Evolutionary conservation across 2,888 invertebrate genomes (phyloP), one percentile per base, ranked within the genome.

Genomic region (Melieria picta): DNA sequence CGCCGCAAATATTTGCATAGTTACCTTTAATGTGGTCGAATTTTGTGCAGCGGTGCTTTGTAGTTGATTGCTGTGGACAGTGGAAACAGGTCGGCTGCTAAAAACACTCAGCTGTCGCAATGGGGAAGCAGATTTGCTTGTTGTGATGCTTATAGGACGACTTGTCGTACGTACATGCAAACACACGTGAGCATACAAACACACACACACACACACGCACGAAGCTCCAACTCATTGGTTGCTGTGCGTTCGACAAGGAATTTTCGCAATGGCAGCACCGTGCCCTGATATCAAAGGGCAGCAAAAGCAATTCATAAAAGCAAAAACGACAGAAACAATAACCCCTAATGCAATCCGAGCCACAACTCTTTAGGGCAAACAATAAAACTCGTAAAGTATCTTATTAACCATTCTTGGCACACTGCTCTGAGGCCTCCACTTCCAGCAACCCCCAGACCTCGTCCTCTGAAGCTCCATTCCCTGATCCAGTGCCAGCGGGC

Each of bases 11-110:
- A 84, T 84, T 84, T 84, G 82, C 83, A 82, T 83, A 83, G 84
- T 83, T 84, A 84, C 84, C 84, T 84, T 84, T 84, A 84, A 84
- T 84, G 84, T 84, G 84, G 84, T 76, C 52, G 71, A 71, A 74
- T 76, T 72, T 76, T 64, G 50, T 57, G 61, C 62, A 63, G 55
- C 61, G 63, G 56, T 46, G 62, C 43, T 63, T 69, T 11, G 62
- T 55, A 50, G 63, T 30, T 63, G 48, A 50, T 48, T 47, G n/a
- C 47, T 52, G 11, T 52, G 52, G 5, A 9, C 30, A 30, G 30
- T 30, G 30, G 30, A 30, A 30, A 30, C 30, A 30, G 30, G 30
- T 30, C 30, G 30, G 30, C 30, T 2, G 30, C 30, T 30, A 30
- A 30, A 30, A 30, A 30, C 30, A 30, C 30, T 30, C 30, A 30